Conservation (phyloP, 2,113 vertebrate species). For the Parotia lawesii region DNA sequence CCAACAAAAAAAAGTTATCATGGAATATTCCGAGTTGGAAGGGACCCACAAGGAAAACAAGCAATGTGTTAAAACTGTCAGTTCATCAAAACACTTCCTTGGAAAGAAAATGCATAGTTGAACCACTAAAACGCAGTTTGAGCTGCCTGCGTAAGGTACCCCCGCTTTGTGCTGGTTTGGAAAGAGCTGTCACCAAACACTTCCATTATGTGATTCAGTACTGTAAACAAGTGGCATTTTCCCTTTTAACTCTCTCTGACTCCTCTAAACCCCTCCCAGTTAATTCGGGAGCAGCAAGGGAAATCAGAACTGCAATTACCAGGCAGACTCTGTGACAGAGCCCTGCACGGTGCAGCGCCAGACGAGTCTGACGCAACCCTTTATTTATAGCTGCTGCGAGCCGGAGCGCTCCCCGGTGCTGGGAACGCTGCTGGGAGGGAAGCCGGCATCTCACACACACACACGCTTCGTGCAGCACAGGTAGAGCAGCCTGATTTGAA, state of each 20-base stretch:
- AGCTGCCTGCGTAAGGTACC: not conserved
- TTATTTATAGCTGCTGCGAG: conserved; percentile 38
- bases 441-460: not conserved
- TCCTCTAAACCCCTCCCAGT: conserved; percentile 45
- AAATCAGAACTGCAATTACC: conserved; percentile 45
- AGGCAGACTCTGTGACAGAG: conserved; percentile 23
- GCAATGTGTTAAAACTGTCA: not conserved
- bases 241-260: conserved; percentile 48
- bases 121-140: not conserved
- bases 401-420: not conserved
- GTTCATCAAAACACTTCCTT: not conserved
- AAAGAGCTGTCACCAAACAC: not conserved
- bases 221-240: conserved; percentile 50
- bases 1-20: not conserved
- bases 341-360: not conserved
- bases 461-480: fast-evolving
- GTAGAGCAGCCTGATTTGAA: not conserved
- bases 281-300: conserved; percentile 42
- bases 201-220: not conserved
- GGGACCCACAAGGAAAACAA: not conserved
- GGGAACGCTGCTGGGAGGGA: not conserved
- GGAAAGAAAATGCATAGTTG: not conserved
- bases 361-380: conserved; percentile 7
- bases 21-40: not conserved
- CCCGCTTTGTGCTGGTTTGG: not conserved